phyloP scores from a whole-genome alignment of 1,140 invertebrate species.

The Anadara kagoshimensis region DNA sequence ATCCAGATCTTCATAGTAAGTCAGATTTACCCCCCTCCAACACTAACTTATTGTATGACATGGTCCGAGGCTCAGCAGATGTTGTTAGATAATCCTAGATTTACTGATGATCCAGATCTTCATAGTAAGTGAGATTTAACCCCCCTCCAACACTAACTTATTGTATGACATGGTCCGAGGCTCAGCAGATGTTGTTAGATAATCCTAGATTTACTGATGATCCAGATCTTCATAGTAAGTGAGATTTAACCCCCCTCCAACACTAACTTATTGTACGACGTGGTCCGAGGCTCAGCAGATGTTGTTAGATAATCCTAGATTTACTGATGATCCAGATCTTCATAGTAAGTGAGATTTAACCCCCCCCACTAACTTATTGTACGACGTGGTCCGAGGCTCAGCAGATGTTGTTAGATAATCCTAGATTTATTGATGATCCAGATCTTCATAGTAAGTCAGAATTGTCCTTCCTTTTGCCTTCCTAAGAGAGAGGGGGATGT shows the following conservation, averaged over 20 bases:
- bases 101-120: slow-evolving; percentile 96
- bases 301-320: slow-evolving; percentile 92
- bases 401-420: neutral
- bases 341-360: slow-evolving; percentile 78
- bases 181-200: neutral
- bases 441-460: slow-evolving; percentile 39
- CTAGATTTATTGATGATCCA: neutral
- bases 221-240: slow-evolving; percentile 98
- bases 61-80: slow-evolving; percentile 99
- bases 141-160: too few relatives aligned
- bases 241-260: too few relatives aligned
- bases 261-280: too few relatives aligned
- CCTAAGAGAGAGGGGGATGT: too few relatives aligned
- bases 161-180: too few relatives aligned
- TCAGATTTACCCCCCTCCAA: slow-evolving; percentile 76
- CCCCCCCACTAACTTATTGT: neutral
- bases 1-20: slow-evolving; percentile 43
- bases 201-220: slow-evolving; percentile 72
- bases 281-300: too few relatives aligned
- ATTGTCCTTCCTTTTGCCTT: too few relatives aligned
- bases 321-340: slow-evolving; percentile 95
- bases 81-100: slow-evolving; percentile 92
- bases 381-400: too few relatives aligned
- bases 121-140: slow-evolving; percentile 83
- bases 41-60: slow-evolving; percentile 93